Conservation (phyloP, 2,797 vertebrate species). For the Dicrostonyx torquatus region DNA sequence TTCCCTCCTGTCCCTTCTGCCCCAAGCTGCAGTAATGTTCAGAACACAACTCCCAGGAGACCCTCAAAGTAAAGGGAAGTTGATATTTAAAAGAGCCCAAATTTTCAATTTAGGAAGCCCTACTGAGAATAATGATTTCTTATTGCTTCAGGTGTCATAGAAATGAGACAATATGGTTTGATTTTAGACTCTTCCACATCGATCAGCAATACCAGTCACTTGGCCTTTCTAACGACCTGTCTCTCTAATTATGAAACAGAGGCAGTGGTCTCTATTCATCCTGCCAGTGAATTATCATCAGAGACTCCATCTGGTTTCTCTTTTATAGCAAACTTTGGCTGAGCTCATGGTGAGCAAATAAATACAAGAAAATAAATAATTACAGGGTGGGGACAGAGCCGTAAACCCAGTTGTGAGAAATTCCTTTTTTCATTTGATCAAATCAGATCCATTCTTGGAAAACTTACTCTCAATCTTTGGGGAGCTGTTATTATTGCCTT, state of each 20-base stretch:
- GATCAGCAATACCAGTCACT: not conserved
- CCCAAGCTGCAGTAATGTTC: conserved; percentile 30
- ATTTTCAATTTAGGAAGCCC: conserved; percentile 19
- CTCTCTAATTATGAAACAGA: not conserved
- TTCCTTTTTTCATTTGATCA: not conserved
- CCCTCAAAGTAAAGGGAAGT: conserved; percentile 57
- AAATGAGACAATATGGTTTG: not conserved
- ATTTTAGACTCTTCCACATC: not conserved
- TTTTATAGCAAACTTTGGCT: conserved; percentile 41
- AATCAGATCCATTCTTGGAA: conserved; percentile 34
- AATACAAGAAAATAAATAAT: conserved; percentile 52
- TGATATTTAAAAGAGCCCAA: conserved; percentile 44
- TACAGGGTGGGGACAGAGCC: not conserved
- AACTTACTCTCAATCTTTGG: not conserved
- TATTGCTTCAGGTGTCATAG: not conserved
- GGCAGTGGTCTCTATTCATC: not conserved
- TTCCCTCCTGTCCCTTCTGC: conserved; percentile 29
- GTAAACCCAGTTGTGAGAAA: not conserved
- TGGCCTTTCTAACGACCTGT: not conserved
- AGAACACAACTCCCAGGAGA: conserved; percentile 55
- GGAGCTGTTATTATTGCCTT: conserved; percentile 44
- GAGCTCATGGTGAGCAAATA: conserved; percentile 27
- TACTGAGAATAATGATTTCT: not conserved
- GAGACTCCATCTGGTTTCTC: not conserved
- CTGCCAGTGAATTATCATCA: not conserved